Conservation (phyloP, 2,888 invertebrate genomes). For the Drosophila robusta region DNA sequence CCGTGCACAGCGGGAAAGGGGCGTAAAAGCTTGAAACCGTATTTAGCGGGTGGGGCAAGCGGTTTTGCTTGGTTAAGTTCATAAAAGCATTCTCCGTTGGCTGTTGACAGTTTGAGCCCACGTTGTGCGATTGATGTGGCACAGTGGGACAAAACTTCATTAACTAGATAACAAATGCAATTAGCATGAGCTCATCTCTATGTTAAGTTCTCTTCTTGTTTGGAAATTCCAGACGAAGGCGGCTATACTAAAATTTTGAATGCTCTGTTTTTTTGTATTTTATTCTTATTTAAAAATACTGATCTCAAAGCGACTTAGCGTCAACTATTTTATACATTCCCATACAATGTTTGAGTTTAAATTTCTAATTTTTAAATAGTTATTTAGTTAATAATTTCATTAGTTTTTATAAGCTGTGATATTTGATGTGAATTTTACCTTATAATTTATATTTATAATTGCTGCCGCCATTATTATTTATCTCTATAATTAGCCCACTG, state of each 20-base stretch:
- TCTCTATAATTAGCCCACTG: slow-evolving; percentile 30
- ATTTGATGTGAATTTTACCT: too few relatives aligned
- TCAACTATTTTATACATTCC: too few relatives aligned
- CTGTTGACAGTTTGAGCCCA: slow-evolving; percentile 56
- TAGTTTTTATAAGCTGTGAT: too few relatives aligned
- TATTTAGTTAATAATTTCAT: too few relatives aligned
- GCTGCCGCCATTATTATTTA: too few relatives aligned
- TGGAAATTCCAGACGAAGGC: not conserved
- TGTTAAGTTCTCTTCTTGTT: not conserved
- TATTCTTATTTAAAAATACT: too few relatives aligned
- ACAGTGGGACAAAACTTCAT: slow-evolving; percentile 46
- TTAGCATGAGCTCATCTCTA: slow-evolving; percentile 1
- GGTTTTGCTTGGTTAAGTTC: slow-evolving; percentile 23
- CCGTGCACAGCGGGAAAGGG: slow-evolving; percentile 36
- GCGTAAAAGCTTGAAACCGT: slow-evolving; percentile 2
- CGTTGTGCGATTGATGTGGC: slow-evolving; percentile 46
- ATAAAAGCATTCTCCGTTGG: slow-evolving; percentile 55
- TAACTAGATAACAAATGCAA: slow-evolving; percentile 11
- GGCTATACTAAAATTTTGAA: too few relatives aligned
- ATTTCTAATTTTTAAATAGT: too few relatives aligned
- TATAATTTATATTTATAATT: too few relatives aligned
- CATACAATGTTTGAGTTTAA: too few relatives aligned
- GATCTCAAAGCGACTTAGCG: too few relatives aligned
- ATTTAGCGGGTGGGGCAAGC: not conserved
- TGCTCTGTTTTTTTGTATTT: too few relatives aligned